Base-by-base conservation (phyloP, 92 coral and sea anemone genomes). In the Umimayanthus chanpuru region DNA sequence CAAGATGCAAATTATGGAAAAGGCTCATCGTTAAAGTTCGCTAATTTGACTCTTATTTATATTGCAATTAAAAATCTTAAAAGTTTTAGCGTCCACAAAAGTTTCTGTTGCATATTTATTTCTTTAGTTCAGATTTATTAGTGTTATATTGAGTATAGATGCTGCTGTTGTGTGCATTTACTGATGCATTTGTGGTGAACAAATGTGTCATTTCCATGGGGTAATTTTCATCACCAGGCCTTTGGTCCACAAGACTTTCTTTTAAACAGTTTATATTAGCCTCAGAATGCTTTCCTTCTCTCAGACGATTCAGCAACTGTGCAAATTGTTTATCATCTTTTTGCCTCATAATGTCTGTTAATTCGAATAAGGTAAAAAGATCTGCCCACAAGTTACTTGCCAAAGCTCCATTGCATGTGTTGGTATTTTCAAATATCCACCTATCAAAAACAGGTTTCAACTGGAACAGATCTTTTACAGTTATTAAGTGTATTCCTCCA, bases 281-380 rank as follows among this genome's bases (percentile, higher is more conserved):
- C 66, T 80, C 65, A 53, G 92, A 81, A 77, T 94, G 93, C 1
- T 94, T 94, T 36, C 95, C 94, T 32, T 92, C 36, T 32, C 36
- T 32, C 2, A 32, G 2, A 2, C 36, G 36, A 32, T 32, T 32
- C 1, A 32, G 36, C 93, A 77, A n/a, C n/a, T n/a, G 92, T 70
- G 94, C 95, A 93, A 93, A 93, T 0, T 75, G 25, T 30, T 90
- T 92, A 66, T 94, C 94, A 88, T 94, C 97, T 84, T 87, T 94
- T 14, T 92, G 93, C 70, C 95, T 90, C 93, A 94, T 94, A 75
- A 86, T 82, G 3, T 91, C 90, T 21, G 91, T 81, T 10, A 91
- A 30, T 80, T 91, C 89, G 39, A 88, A 91, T 29, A 88, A 28
- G 4, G 77, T 81, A 30, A 91, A 74, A 61, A 23, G 81, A 20